phyloP scores from a whole-genome alignment of 2,797 vertebrate species.

The Pseudocheirus occidentalis region DNA sequence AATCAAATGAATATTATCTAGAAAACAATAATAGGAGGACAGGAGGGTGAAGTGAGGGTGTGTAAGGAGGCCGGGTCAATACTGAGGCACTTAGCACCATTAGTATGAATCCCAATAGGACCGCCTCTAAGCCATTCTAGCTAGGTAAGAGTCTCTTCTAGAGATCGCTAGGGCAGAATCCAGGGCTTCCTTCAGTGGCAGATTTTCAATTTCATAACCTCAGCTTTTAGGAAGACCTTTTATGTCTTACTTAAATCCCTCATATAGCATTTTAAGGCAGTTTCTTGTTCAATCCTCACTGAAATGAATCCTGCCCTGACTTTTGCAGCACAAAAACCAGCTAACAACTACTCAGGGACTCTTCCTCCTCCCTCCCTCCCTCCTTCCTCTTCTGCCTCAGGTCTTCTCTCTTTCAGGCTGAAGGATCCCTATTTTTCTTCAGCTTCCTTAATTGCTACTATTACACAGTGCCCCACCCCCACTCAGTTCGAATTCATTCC shows the following conservation, averaged over 20 bases:
- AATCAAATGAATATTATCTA: slow-evolving; percentile 81
- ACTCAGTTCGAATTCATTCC: neutral
- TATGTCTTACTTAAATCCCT: neutral
- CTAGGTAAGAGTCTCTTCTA: neutral
- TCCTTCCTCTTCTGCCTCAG: neutral
- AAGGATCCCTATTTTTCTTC: neutral
- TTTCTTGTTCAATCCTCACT: slow-evolving; percentile 20
- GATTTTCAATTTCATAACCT: neutral
- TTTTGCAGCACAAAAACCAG: neutral
- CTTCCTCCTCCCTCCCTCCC: neutral
- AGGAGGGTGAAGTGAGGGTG: slow-evolving; percentile 67
- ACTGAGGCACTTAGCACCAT: slow-evolving; percentile 48
- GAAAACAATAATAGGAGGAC: slow-evolving; percentile 67
- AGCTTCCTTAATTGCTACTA: neutral
- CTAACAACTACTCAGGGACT: neutral
- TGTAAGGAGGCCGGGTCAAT: slow-evolving; percentile 64
- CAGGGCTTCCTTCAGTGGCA: neutral
- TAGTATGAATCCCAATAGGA: slow-evolving; percentile 31
- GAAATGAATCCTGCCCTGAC: neutral
- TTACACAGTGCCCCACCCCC: neutral
- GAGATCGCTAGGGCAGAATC: slow-evolving; percentile 23
- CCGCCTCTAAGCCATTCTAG: neutral
- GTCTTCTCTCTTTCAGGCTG: neutral
- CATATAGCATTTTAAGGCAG: neutral
- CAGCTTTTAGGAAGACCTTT: slow-evolving; percentile 34